Percentiles rank a stretch among this genome's conserved stretches.
Conservation (phyloP, 2,888 invertebrate genomes). For the Cryptosula pallasiana region DNA sequence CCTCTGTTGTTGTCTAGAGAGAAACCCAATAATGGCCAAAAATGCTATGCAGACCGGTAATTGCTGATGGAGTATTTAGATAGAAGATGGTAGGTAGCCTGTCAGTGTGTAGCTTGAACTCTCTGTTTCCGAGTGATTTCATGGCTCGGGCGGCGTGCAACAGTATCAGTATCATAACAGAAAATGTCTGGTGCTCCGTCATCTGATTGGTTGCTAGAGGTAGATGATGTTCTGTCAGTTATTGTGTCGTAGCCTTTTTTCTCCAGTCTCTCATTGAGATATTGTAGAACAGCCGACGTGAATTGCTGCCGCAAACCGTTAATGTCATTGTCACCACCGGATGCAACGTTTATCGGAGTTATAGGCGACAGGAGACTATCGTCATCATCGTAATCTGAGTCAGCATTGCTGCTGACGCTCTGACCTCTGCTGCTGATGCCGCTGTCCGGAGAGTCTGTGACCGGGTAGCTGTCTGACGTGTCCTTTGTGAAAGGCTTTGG, state of each 20-base stretch:
- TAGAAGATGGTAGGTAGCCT: too few relatives aligned
- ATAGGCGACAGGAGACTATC: slow-evolving; percentile 6
- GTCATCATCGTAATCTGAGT: slow-evolving; percentile 6
- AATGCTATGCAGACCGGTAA: too few relatives aligned
- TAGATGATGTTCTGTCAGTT: neutral
- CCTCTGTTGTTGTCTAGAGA: too few relatives aligned
- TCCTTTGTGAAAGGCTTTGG: neutral
- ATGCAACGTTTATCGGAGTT: neutral
- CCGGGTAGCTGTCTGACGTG: neutral
- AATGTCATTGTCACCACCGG: neutral
- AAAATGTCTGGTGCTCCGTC: slow-evolving; percentile 19
- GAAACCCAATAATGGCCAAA: too few relatives aligned
- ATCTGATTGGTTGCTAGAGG: neutral
- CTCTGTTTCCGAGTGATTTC: neutral
- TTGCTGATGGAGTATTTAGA: too few relatives aligned
- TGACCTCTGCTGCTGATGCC: slow-evolving; percentile 3
- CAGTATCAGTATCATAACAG: slow-evolving; percentile 21
- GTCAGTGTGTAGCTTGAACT: neutral
- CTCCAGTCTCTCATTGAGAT: slow-evolving; percentile 17
- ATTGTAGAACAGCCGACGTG: slow-evolving; percentile 6
- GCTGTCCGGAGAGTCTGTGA: slow-evolving; percentile 5
- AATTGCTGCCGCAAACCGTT: slow-evolving; percentile 1
- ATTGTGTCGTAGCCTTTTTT: neutral
- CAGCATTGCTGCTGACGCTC: neutral
- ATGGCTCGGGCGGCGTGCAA: neutral